Evolutionary conservation across 2,113 vertebrate genomes (phyloP), one percentile per base, ranked within the genome.

Genomic region (Chitala chitala): DNA sequence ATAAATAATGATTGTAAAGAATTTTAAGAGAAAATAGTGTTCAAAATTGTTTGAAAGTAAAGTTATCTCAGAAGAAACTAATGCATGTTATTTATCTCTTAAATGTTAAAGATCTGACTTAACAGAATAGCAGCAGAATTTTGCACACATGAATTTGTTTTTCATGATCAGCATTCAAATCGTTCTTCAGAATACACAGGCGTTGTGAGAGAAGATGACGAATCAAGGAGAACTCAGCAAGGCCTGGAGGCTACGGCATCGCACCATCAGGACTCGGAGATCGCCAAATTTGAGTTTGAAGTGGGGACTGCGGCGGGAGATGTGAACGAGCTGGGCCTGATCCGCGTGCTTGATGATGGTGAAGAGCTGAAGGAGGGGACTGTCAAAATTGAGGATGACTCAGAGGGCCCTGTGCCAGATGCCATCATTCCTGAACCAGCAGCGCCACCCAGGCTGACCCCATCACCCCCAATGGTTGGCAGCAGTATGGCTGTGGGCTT

Each of bases 261-360:
- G 48, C 64, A 26, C 24, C 31, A 51, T 3, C 74, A 77, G 15
- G 77, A 81, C 36, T 31, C 73, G 0, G 75, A 80, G 40, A 36
- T 80, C 1, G 56, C 50, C 17, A 79, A 78, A 33, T 83, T 81
- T 50, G 81, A 84, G 76, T 84, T 84, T 66, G 81, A 84, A 69
- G 77, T 84, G 69, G 80, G 71, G 17, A 71, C 50, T 5, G 76
- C 78, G 1, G 83, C 80, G 1, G 78, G 81, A 1, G 80, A 80
- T 24, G 73, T 81, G 29, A 79, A 69, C 15, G 83, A 84, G 54
- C 70, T 82, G 61, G 82, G 80, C 10, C 80, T 84, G 42, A 83
- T 84, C 69, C 77, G 81, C 40, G 81, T 81, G 50, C 74, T 83
- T 74, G 83, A 84, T 1, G 71, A 78, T 5, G 58, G 38, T 13